Evolutionary conservation across 2,797 vertebrate species (phyloP).

Genomic region (Pogonophryne albipinna): DNA sequence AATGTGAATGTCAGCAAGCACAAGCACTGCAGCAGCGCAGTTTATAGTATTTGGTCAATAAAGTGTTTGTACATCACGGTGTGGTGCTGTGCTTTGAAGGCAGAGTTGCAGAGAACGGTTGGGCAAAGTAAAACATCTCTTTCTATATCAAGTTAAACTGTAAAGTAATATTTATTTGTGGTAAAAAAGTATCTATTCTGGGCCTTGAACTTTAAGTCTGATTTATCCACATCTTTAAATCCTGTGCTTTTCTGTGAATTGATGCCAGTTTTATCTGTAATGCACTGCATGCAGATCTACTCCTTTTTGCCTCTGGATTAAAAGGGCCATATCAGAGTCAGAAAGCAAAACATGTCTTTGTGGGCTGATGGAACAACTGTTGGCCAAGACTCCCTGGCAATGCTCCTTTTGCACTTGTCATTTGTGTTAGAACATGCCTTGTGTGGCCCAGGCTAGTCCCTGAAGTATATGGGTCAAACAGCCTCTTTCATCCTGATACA

Average conservation of each 20-base stretch:
- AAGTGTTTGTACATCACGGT: conserved; percentile 15
- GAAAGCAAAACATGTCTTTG: conserved; percentile 9
- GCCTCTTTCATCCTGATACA: conserved; percentile 15
- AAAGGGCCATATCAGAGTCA: conserved; percentile 29
- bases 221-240: background rate
- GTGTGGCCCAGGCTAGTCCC: conserved; percentile 25
- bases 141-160: background rate
- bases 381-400: conserved; percentile 52
- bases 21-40: conserved; percentile 50
- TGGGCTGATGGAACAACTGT: conserved; percentile 23
- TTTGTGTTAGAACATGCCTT: conserved; percentile 62
- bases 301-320: conserved; percentile 10
- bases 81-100: background rate
- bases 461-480: conserved; percentile 59
- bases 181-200: background rate
- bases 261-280: background rate
- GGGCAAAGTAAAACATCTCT: background rate
- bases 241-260: background rate
- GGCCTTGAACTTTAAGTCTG: background rate
- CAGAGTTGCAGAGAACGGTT: background rate
- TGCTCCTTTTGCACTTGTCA: conserved; percentile 46
- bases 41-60: conserved; percentile 32
- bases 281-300: background rate
- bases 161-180: background rate
- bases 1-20: conserved; percentile 54